Base-by-base conservation (phyloP, 2,797 vertebrate species). In the Borostomias antarcticus region DNA sequence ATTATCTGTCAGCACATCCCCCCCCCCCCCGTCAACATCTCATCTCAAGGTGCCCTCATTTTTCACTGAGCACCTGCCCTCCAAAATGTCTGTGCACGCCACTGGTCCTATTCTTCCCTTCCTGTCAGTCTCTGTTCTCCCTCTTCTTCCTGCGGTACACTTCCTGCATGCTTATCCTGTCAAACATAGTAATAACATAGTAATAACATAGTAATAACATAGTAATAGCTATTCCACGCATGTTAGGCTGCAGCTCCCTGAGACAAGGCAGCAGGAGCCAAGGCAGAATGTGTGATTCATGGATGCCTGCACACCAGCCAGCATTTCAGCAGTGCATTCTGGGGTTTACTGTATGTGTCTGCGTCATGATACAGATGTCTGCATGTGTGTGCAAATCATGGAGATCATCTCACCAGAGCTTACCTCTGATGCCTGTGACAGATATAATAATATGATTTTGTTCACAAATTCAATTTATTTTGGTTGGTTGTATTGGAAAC, bases 281-380 rank as follows among this genome's bases (percentile, higher is more conserved):
- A 40, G 6, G 6, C 17, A 9, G 17, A 29, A 30, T 61, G 9
- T 30, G 13, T 47, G 40, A 29, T 1, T n/a, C 19, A 17, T 19
- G 9, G 26, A 11, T n/a, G 26, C 26, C 26, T 50, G 54, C 26
- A 50, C 37, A 19, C 10, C 48, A 53, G 60, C 48, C 25, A 5
- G n/a, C n/a, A 33, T 47, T 61, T 66, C 51, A 66, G 52, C 25
- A 33, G 19, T 62, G 61, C 28, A 51, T 56, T 17, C 1, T 1
- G 5, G 54, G 37, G 32, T 29, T 60, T 8, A n/a, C n/a, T n/a
- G n/a, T n/a, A 50, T 13, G 61, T 10, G 30, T 67, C 21, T 58
- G 33, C 48, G 11, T n/a, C n/a, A n/a, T 63, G 19, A 37, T 51
- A 51, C 23, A 62, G 23, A 32, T 47, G 59, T 50, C 58, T 26